phyloP scores from a whole-genome alignment of 2,888 invertebrate genomes.

The Cosmopolites sordidus region DNA sequence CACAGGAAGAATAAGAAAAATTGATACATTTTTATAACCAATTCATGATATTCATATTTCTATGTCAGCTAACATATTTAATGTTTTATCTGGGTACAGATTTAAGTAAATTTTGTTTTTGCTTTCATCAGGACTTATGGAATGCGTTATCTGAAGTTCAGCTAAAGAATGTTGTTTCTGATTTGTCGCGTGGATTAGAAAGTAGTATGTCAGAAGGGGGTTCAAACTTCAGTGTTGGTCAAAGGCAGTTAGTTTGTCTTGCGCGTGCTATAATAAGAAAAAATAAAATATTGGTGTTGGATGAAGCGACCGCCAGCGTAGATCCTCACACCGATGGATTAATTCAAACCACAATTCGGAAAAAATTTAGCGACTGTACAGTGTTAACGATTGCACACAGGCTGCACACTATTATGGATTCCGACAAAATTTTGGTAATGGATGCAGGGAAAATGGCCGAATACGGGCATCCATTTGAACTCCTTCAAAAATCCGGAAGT shows the following conservation, averaged over 20 bases:
- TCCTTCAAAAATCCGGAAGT: constrained; percentile 49
- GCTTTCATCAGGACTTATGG: constrained; percentile 83
- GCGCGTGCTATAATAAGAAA: constrained; percentile 57
- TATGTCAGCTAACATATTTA: constrained; percentile 46
- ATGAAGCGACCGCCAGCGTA: constrained; percentile 80
- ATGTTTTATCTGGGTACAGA: background rate
- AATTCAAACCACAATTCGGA: constrained; percentile 70
- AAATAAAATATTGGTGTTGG: constrained; percentile 40
- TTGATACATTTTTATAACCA: constrained; percentile 84
- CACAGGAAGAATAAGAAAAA: constrained; percentile 82
- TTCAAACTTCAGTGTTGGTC: constrained; percentile 46
- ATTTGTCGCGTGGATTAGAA: constrained; percentile 59
- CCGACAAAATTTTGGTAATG: constrained; percentile 74
- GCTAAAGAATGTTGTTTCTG: constrained; percentile 64
- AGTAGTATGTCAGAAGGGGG: constrained; percentile 70
- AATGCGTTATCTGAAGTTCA: constrained; percentile 78
- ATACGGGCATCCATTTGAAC: constrained; percentile 65
- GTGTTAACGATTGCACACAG: constrained; percentile 81
- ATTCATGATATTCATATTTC: too few relatives aligned
- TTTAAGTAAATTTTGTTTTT: constrained; percentile 5
- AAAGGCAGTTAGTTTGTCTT: constrained; percentile 66
- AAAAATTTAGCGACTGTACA: constrained; percentile 70
- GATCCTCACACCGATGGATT: constrained; percentile 72
- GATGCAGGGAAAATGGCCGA: constrained; percentile 71
- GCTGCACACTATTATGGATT: constrained; percentile 81